Evolutionary conservation across 2,888 invertebrate genomes (phyloP).

Genomic region (Volucella inanis): DNA sequence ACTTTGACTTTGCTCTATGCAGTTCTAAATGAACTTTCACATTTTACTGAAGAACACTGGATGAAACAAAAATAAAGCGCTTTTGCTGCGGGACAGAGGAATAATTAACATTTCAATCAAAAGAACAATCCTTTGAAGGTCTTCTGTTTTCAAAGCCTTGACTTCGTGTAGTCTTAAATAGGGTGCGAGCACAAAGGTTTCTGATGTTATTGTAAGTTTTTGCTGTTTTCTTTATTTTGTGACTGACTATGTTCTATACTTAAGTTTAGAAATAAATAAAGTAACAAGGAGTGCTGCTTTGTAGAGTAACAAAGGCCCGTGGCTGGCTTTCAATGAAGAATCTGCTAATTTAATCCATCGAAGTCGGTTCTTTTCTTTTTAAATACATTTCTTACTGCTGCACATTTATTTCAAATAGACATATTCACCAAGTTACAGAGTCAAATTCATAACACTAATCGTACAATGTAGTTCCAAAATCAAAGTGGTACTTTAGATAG

Average conservation of each 20-base stretch:
- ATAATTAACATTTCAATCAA: slow-evolving; percentile 73
- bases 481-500: too few relatives aligned
- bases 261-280: background rate
- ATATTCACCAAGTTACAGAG: too few relatives aligned
- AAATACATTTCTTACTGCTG: too few relatives aligned
- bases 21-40: slow-evolving; percentile 46
- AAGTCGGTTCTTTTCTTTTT: too few relatives aligned
- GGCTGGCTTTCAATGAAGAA: too few relatives aligned
- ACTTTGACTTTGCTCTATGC: slow-evolving; percentile 22
- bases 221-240: background rate
- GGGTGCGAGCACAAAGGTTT: slow-evolving; percentile 23
- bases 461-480: too few relatives aligned
- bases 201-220: slow-evolving; percentile 34
- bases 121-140: slow-evolving; percentile 72
- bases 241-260: background rate
- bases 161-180: slow-evolving; percentile 33
- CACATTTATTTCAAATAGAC: too few relatives aligned
- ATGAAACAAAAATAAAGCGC: slow-evolving; percentile 47
- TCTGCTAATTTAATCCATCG: too few relatives aligned
- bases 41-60: background rate
- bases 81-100: slow-evolving; percentile 60
- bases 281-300: too few relatives aligned
- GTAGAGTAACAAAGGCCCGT: too few relatives aligned
- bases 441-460: too few relatives aligned
- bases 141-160: slow-evolving; percentile 43